Conservation (phyloP, 2,888 invertebrate species). For the Andrena minutula region DNA sequence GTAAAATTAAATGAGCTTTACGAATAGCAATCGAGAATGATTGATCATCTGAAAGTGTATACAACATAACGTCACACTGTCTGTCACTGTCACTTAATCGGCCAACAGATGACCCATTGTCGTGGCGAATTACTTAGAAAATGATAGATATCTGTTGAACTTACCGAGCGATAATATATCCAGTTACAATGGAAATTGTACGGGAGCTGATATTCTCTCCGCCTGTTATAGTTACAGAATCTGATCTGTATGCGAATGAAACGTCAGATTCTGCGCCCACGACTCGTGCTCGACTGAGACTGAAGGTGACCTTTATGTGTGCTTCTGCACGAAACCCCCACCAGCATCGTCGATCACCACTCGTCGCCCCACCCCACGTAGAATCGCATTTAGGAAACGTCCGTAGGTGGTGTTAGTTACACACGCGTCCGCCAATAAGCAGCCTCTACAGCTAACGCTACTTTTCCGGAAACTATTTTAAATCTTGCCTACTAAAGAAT, state of each 20-base stretch:
- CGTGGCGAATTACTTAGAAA: not conserved
- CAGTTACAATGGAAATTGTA: conserved; percentile 1
- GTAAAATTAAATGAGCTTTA: not conserved
- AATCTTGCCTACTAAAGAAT: not conserved
- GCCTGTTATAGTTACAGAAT: not conserved
- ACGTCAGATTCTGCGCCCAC: conserved; percentile 67
- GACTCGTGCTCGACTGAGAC: conserved; percentile 77
- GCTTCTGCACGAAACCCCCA: conserved; percentile 53
- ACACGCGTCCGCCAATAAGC: conserved; percentile 23
- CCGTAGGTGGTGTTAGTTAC: conserved; percentile 59
- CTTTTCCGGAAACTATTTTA: conserved; percentile 25
- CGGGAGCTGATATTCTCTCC: not conserved
- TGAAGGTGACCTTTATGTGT: conserved; percentile 82
- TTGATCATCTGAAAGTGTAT: conserved; percentile 10
- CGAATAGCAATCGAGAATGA: not conserved
- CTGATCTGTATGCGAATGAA: not conserved
- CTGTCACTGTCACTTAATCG: conserved; percentile 37
- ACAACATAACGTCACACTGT: conserved; percentile 41
- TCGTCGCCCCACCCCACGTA: conserved; percentile 40
- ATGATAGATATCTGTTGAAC: not conserved
- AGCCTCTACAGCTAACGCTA: not conserved
- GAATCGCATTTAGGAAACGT: conserved; percentile 41
- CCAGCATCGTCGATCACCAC: conserved; percentile 9
- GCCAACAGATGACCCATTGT: not conserved
- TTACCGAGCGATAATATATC: conserved; percentile 37